Evolutionary conservation across 2,888 invertebrate species (phyloP), one percentile per base, ranked within the genome.

Genomic region (Spilarctia lutea): DNA sequence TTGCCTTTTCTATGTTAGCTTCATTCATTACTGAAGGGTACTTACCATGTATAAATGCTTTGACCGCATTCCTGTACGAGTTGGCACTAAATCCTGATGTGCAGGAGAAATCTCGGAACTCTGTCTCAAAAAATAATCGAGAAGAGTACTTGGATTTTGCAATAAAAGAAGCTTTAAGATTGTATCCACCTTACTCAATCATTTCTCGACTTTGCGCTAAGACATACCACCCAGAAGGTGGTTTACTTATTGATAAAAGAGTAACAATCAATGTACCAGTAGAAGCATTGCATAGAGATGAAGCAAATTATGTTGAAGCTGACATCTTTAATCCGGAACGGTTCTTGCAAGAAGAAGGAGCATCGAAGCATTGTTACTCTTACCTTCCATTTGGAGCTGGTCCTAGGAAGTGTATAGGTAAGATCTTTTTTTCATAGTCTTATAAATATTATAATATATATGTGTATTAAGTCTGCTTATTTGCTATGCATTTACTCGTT

Each of bases 331-430:
- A 91, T 67, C 96, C 96, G 16, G 92, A 93, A n/a, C 89, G 96
- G 68, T 95, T 94, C 83, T 83, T 91, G 73, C 85, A 89, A 72
- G 88, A 87, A 35, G 89, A 90, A 66, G 86, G 83, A 45, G 81
- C 88, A 0, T 82, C 85, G 0, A 87, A 85, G 35, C 89, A 91
- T 75, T 87, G 89, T 69, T 91, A 89, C 76, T 83, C 92, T 0
- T 95, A 90, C 84, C 84, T 95, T 72, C 94, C 96, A 10, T 96
- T 94, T 82, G 95, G 96, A 60, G 92, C 91, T 24, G 96, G 96
- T 67, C 94, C 95, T 42, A 92, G 94, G 74, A 94, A 93, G 88
- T 96, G 95, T 82, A 87, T 94, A 79, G 95, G 95, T 96, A 86
- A 92, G 94, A 86, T 71, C 52, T 30, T 8, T 3, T 18, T 30